Evolutionary conservation across 2,888 invertebrate species (phyloP).

Genomic region (Salpingus planirostris): DNA sequence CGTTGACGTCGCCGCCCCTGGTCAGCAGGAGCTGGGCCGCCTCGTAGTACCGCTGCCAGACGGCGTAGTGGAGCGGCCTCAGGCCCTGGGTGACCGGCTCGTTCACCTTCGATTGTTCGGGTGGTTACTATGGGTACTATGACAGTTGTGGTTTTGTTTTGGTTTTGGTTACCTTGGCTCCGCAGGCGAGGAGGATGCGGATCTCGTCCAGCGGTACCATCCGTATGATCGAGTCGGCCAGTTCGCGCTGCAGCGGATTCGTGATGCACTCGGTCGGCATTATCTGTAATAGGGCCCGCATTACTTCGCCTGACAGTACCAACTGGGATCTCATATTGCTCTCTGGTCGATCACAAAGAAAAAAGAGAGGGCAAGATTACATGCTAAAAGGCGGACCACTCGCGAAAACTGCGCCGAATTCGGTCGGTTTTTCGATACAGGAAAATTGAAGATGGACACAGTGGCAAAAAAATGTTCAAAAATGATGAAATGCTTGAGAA

Average conservation of each 20-base stretch:
- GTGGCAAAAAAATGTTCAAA: neutral
- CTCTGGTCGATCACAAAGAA: neutral
- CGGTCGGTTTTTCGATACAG: too few species aligned
- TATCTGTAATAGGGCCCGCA: neutral
- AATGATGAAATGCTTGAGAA: neutral
- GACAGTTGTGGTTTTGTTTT: too few species aligned
- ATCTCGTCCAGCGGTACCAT: slow-evolving; percentile 83
- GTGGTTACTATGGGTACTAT: too few species aligned
- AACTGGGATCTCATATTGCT: neutral
- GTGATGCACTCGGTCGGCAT: slow-evolving; percentile 69
- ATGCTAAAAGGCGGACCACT: neutral
- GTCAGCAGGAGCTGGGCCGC: slow-evolving; percentile 74
- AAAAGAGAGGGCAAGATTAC: neutral
- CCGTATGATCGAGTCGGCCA: slow-evolving; percentile 84
- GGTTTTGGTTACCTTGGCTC: slow-evolving; percentile 70
- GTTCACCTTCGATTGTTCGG: slow-evolving; percentile 51
- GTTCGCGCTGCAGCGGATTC: slow-evolving; percentile 71
- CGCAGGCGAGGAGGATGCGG: slow-evolving; percentile 73
- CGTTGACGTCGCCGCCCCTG: slow-evolving; percentile 72
- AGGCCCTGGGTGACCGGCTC: slow-evolving; percentile 79
- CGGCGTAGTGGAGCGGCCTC: slow-evolving; percentile 84
- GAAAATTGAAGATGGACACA: neutral
- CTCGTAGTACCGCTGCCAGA: slow-evolving; percentile 75
- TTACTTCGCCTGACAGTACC: slow-evolving; percentile 21
- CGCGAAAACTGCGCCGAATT: neutral